Percentiles rank a stretch among this genome's conserved stretches.
phyloP scores from a whole-genome alignment of 2,797 vertebrate genomes.

The Eremophila alpestris region DNA sequence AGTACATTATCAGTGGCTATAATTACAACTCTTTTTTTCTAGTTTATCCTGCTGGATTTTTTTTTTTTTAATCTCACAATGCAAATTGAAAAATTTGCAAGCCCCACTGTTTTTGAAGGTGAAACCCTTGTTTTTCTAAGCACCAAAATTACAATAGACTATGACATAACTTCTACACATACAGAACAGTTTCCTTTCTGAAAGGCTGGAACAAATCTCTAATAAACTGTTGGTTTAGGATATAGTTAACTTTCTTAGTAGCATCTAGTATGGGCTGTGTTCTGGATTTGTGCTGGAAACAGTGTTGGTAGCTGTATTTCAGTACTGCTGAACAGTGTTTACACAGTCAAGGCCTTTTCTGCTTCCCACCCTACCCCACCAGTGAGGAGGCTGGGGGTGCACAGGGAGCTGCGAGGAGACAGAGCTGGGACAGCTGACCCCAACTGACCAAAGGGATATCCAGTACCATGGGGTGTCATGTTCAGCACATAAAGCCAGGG shows the following conservation, averaged over 20 bases:
- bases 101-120: background rate
- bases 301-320: background rate
- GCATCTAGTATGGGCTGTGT: background rate
- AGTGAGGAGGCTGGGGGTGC: background rate
- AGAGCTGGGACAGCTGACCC: background rate
- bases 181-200: background rate
- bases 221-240: background rate
- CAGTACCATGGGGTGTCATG: background rate
- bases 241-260: background rate
- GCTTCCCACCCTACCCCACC: background rate
- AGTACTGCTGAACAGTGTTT: background rate
- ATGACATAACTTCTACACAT: background rate
- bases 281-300: background rate
- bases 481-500: background rate
- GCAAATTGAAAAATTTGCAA: background rate
- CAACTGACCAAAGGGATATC: background rate
- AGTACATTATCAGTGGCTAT: background rate
- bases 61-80: background rate
- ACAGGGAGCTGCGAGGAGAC: background rate
- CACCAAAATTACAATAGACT: background rate
- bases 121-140: background rate
- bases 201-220: background rate
- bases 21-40: background rate
- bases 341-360: background rate
- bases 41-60: background rate